Conservation (phyloP, 2,113 vertebrate genomes). For the Phylloscopus whistleri region DNA sequence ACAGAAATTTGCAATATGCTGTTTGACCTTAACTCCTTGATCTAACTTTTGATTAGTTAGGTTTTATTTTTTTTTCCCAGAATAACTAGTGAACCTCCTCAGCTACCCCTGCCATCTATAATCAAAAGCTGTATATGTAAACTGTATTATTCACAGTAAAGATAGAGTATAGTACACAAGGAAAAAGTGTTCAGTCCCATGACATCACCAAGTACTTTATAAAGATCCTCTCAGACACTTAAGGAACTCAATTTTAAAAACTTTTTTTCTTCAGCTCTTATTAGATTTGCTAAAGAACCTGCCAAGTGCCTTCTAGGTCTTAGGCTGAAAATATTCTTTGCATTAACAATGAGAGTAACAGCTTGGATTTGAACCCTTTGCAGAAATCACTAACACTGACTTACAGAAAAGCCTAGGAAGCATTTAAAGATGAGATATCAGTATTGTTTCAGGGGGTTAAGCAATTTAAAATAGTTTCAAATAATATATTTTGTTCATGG, state of each 20-base stretch:
- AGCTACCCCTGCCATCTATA: background rate
- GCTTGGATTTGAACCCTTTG: background rate
- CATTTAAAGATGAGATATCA: background rate
- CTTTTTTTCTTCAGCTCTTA: background rate
- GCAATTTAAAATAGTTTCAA: background rate
- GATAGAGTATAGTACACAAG: background rate
- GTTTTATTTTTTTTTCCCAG: background rate
- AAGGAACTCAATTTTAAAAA: background rate
- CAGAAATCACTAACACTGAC: background rate
- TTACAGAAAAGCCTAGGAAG: background rate
- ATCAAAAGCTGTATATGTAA: rapidly evolving
- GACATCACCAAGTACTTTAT: background rate
- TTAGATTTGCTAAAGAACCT: background rate
- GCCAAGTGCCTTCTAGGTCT: background rate
- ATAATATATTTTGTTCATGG: background rate
- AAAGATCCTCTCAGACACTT: background rate
- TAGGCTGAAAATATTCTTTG: background rate
- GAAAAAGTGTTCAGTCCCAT: background rate
- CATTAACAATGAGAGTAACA: background rate
- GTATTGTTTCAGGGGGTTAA: background rate
- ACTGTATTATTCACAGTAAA: background rate
- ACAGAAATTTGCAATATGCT: background rate
- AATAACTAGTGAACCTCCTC: background rate
- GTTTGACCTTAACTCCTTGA: background rate
- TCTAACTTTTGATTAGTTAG: background rate